Percentiles rank a stretch among this genome's conserved stretches.
Conservation (phyloP, 2,797 vertebrate genomes). For the Antrozous pallidus region DNA sequence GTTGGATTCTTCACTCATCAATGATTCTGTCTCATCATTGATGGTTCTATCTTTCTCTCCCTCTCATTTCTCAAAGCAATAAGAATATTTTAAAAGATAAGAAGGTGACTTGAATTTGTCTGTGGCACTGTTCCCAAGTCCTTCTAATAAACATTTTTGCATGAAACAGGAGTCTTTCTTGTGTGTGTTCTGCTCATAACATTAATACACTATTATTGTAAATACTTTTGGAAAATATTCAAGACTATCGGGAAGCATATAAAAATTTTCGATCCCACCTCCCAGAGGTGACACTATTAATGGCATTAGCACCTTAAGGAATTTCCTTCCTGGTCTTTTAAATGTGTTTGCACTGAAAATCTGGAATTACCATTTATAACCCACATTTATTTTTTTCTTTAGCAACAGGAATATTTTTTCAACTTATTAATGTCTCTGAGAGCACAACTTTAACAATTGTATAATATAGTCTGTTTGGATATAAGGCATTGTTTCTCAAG, state of each 20-base stretch:
- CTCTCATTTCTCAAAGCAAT: too few relatives aligned
- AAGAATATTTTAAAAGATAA: not conserved
- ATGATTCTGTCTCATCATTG: too few relatives aligned
- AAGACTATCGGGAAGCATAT: not conserved
- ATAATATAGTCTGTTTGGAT: not conserved
- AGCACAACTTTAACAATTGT: conserved; percentile 6
- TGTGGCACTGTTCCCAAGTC: not conserved
- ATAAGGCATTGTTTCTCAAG: not conserved
- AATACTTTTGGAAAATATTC: conserved; percentile 15
- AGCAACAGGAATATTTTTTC: not conserved
- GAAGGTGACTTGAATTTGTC: conserved; percentile 37
- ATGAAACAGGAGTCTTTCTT: not conserved
- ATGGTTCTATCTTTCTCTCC: too few relatives aligned
- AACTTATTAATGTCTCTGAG: not conserved
- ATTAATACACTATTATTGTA: not conserved
- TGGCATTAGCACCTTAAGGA: not conserved
- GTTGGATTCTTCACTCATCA: too few relatives aligned
- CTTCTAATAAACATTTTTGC: not conserved
- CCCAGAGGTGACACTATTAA: not conserved
- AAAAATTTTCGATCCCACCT: not conserved
- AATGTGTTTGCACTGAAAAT: not conserved
- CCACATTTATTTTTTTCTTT: not conserved
- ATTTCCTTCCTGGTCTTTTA: not conserved
- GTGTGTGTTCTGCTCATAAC: not conserved
- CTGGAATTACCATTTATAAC: not conserved